These are phyloP conservation scores for Odontothrips loti DNA, from an alignment of 2,888 invertebrate species.

Conservation along the genomic window DNA sequence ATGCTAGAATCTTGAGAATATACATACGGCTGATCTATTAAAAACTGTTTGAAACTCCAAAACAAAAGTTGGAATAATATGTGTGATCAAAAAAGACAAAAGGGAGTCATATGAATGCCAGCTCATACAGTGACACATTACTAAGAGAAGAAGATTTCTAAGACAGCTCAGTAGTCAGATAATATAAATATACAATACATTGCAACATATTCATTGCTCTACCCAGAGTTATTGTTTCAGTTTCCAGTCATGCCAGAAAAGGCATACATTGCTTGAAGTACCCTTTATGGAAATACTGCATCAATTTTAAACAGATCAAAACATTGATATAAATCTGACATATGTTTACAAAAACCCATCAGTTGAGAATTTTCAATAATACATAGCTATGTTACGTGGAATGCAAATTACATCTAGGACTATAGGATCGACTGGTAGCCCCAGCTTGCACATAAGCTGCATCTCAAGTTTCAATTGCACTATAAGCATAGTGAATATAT, in stretches of 20 bases:
- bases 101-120: too few relatives aligned
- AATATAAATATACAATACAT: neutral
- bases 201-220: neutral
- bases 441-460: neutral
- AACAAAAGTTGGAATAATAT: too few relatives aligned
- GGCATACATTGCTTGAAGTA: neutral
- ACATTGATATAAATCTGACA: neutral
- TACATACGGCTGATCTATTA: neutral
- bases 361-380: neutral
- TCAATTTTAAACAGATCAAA: neutral
- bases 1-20: too few relatives aligned
- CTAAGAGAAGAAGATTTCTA: neutral
- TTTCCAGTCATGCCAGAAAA: slow-evolving; percentile 14
- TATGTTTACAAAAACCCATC: neutral
- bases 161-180: neutral
- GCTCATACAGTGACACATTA: too few relatives aligned
- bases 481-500: too few relatives aligned
- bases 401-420: neutral
- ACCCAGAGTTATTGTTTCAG: slow-evolving; percentile 17
- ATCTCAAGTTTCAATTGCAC: neutral
- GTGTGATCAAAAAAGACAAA: too few relatives aligned
- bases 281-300: neutral
- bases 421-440: neutral
- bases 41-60: neutral
- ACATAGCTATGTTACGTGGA: neutral